These are phyloP conservation scores for Hermetia illucens DNA, from an alignment of 1,140 invertebrate genomes.

Conservation along the genomic window DNA sequence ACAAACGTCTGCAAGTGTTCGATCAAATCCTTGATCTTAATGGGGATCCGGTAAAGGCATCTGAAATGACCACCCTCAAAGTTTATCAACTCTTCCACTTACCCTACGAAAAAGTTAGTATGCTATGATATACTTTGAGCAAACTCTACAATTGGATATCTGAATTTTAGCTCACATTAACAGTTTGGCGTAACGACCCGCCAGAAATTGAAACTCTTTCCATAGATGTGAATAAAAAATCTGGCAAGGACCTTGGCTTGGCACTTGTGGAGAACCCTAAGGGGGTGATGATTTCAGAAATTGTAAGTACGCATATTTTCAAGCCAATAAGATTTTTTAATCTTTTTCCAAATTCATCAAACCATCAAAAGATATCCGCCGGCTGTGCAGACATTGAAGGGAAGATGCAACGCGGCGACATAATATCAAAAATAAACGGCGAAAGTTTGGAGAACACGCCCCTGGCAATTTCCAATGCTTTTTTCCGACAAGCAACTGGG, in stretches of 20 bases:
- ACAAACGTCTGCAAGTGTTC: conserved; percentile 77
- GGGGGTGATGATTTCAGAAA: conserved; percentile 88
- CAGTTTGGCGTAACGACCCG: conserved; percentile 78
- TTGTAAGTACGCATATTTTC: conserved; percentile 52
- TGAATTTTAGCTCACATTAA: conserved; percentile 61
- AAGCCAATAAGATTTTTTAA: conserved; percentile 3
- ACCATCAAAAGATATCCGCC: conserved; percentile 53
- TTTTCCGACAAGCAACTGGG: conserved; percentile 72
- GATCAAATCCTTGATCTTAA: conserved; percentile 91
- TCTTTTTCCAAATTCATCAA: conserved; percentile 1
- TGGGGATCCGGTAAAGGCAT: conserved; percentile 34
- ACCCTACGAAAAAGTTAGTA: conserved; percentile 15
- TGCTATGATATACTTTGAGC: too few relatives aligned
- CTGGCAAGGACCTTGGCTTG: conserved; percentile 83
- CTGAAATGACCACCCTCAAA: conserved; percentile 22
- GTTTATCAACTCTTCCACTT: conserved; percentile 23
- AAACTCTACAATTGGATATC: too few relatives aligned
- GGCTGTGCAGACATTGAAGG: conserved; percentile 85
- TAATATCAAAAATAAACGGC: conserved; percentile 79
- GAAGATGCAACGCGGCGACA: conserved; percentile 82
- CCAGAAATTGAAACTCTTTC: conserved; percentile 71
- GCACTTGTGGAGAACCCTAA: conserved; percentile 78
- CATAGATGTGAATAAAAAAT: conserved; percentile 82
- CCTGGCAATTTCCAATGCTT: conserved; percentile 72
- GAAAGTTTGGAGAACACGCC: conserved; percentile 68